Base-by-base conservation (phyloP, 2,888 invertebrate species). In the Drosophila kuntzei region DNA sequence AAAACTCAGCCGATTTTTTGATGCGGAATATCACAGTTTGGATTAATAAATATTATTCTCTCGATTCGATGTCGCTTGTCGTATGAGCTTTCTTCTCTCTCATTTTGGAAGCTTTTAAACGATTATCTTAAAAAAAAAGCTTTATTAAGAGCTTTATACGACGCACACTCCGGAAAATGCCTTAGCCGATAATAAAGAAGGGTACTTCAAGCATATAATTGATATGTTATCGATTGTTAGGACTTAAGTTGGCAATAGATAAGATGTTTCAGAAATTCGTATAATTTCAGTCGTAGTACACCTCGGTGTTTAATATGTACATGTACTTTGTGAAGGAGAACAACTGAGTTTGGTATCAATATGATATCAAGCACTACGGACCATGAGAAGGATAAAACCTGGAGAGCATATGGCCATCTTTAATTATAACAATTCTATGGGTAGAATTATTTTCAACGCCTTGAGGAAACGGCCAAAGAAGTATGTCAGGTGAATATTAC, bases 241-340 rank as follows among this genome's bases (percentile, higher is more conserved):
- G 55, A 41, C 43, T 9, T 27, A 14, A 20, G 29, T 20, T 39
- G 14, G 27, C 16, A 0, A 8, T 8, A 61, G 87, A 83, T 81
- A 80, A 87, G 75, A 64, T 49, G 47, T 47, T 65, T 63, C 67
- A 71, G 53, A 67, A n/a, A n/a, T 6, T 3, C 0, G 32, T 5
- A 3, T 25, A 6, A 25, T 25, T 25, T 25, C 6, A 34, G n/a
- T n/a, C 2, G 34, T 2, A n/a, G 6, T n/a, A 2, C 34, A 4
- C 1, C 1, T 34, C 7, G 2, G 12, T 7, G 7, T n/a, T 34
- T 34, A n/a, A 34, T n/a, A 34, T 34, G 6, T 5, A 2, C n/a
- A n/a, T 34, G 32, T 12, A 32, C 32, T 5, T 32, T 32, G 34
- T 34, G n/a, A 12, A 12, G n/a, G 34, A 5, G 4, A 34, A n/a